Conservation (phyloP, 2,113 vertebrate species). For the Tringa solitaria region DNA sequence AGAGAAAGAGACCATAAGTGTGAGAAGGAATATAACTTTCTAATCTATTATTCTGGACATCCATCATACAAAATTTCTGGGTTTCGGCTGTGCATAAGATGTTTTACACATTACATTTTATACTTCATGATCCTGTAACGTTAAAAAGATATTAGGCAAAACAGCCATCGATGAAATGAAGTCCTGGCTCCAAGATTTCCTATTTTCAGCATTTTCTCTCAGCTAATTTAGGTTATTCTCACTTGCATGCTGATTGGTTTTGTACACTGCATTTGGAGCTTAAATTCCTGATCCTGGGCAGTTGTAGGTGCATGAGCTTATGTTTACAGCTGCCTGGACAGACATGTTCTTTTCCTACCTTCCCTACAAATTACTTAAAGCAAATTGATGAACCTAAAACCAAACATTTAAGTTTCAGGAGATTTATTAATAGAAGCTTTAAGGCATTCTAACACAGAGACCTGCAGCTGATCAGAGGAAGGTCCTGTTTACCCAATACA, state of each 20-base stretch:
- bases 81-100: background rate
- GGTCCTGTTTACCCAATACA: background rate
- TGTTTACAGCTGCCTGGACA: background rate
- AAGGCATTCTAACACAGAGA: background rate
- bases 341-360: background rate
- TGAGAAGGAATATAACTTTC: background rate
- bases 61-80: background rate
- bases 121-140: background rate
- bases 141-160: background rate
- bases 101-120: background rate
- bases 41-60: conserved; percentile 8
- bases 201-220: background rate
- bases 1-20: background rate
- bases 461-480: background rate
- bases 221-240: background rate
- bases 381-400: background rate
- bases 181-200: background rate
- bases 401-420: background rate
- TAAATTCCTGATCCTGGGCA: background rate
- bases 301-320: background rate
- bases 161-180: background rate
- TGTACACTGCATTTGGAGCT: background rate
- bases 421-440: background rate
- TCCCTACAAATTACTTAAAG: background rate
- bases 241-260: background rate